Evolutionary conservation across 2,888 invertebrate genomes (phyloP).

Genomic region (Epinotia demarniana): DNA sequence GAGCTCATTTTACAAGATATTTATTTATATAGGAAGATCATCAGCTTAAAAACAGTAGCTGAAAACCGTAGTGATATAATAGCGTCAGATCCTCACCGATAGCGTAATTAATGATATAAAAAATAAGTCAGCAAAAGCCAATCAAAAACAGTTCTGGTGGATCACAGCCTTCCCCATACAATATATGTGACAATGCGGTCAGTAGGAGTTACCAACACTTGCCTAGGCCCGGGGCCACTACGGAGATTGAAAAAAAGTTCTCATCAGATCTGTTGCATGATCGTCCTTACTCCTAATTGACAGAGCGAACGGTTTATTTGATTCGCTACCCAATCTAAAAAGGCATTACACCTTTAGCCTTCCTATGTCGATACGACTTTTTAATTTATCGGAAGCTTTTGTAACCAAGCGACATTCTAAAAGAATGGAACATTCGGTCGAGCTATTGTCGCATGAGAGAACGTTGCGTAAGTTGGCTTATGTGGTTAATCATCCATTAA

Average conservation of each 20-base stretch:
- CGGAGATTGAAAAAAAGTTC: conserved; percentile 10
- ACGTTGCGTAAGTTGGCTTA: conserved; percentile 28
- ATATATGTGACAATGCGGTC: no score
- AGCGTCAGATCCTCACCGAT: no score
- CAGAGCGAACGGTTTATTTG: conserved; percentile 1
- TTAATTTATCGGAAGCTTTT: not conserved
- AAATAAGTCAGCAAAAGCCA: no score
- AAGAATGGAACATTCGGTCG: conserved; percentile 46
- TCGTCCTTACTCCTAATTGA: conserved; percentile 19
- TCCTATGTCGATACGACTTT: conserved; percentile 5
- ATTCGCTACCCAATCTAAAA: not conserved
- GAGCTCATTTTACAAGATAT: no score
- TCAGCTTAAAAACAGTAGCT: no score
- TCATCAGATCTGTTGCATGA: conserved; percentile 17
- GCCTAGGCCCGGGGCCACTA: not conserved
- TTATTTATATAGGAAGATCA: no score
- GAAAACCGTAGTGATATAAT: no score
- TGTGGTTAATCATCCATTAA: conserved; percentile 27
- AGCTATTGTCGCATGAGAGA: conserved; percentile 32
- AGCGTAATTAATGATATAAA: no score
- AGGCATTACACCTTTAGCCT: not conserved
- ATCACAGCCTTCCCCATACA: no score
- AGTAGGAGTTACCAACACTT: no score
- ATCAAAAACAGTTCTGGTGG: no score
- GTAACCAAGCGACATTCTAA: conserved; percentile 19